These are phyloP conservation scores for Eupsittula cactorum DNA, from an alignment of 2,113 vertebrate genomes.

Conservation along the genomic window DNA sequence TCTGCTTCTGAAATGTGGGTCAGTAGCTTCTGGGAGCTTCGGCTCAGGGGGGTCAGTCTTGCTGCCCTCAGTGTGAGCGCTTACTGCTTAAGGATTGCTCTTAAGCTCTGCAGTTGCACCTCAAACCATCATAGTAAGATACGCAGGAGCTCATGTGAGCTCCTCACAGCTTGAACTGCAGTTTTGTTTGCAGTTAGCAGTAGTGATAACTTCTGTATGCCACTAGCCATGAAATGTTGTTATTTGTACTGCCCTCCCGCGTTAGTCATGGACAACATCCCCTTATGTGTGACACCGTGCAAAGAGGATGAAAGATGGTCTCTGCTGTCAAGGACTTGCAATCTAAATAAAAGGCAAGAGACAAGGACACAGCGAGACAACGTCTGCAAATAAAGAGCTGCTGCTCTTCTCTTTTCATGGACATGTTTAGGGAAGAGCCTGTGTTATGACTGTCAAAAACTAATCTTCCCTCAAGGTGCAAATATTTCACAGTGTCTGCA, in stretches of 20 bases:
- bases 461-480: constrained; percentile 14
- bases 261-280: neutral
- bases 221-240: neutral
- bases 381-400: neutral
- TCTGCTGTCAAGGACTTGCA: neutral
- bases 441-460: neutral
- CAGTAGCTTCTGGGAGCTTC: neutral
- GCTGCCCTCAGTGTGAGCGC: neutral
- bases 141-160: neutral
- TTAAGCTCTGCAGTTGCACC: neutral
- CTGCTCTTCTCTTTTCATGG: neutral
- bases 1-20: neutral
- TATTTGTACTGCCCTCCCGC: neutral
- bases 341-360: neutral
- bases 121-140: neutral
- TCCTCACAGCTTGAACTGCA: neutral
- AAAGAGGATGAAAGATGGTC: neutral
- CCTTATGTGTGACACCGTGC: neutral
- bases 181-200: neutral
- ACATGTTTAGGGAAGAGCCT: neutral
- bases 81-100: neutral
- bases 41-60: neutral
- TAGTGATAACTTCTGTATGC: neutral
- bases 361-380: neutral
- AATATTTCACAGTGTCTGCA: neutral